Percentiles rank a stretch among this genome's conserved stretches.
These are phyloP conservation scores for Oenanthe oenanthe DNA, from an alignment of 2,113 vertebrate species.

Conservation along the genomic window DNA sequence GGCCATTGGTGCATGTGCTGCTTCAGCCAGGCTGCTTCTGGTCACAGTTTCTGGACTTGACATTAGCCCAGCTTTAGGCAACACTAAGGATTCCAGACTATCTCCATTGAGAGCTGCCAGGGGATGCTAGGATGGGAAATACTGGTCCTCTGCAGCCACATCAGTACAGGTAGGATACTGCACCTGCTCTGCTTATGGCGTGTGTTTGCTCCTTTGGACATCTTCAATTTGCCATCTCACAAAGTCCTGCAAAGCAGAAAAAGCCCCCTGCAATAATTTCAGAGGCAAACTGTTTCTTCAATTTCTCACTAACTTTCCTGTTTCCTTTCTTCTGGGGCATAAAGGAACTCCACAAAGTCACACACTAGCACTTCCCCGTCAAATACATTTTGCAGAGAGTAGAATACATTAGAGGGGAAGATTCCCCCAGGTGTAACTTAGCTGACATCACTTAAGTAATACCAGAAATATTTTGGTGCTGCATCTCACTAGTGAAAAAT, in stretches of 20 bases:
- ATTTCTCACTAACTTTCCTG: background rate
- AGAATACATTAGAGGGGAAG: background rate
- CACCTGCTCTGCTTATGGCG: background rate
- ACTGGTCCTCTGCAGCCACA: background rate
- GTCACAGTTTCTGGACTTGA: background rate
- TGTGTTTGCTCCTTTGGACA: background rate
- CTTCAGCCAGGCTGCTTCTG: background rate
- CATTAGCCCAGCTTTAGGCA: background rate
- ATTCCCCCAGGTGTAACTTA: background rate
- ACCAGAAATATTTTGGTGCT: background rate
- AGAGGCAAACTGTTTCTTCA: background rate
- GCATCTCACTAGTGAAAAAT: background rate
- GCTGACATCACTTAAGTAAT: background rate
- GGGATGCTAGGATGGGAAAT: background rate
- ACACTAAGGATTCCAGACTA: background rate
- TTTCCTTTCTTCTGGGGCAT: background rate
- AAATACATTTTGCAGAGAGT: background rate
- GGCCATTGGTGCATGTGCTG: accelerated
- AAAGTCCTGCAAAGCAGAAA: background rate
- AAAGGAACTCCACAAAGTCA: background rate
- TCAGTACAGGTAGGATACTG: background rate
- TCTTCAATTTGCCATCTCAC: background rate
- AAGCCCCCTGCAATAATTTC: background rate
- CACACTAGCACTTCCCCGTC: background rate
- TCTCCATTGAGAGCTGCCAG: background rate